phyloP scores from a whole-genome alignment of 2,797 vertebrate species.

The Pogoniulus pusillus region DNA sequence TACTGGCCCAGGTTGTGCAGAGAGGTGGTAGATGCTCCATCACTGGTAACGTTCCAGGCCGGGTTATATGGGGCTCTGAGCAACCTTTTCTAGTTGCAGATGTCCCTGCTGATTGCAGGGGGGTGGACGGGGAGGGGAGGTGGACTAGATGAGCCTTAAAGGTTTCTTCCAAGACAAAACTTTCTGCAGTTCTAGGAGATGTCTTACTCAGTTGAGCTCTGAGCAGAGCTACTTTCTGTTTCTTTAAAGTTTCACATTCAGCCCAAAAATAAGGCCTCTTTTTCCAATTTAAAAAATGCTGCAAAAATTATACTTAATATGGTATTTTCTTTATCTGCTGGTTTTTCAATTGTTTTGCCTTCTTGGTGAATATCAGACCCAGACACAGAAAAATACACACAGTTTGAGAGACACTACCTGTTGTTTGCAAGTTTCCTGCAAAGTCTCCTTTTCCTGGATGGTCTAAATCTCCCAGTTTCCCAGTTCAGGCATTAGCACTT shows the following conservation, averaged over 20 bases:
- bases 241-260: background rate
- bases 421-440: background rate
- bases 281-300: background rate
- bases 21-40: background rate
- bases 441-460: background rate
- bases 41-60: background rate
- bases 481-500: background rate
- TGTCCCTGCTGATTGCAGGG: background rate
- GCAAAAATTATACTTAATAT: background rate
- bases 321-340: background rate
- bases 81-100: background rate
- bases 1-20: background rate
- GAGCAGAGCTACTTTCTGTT: background rate
- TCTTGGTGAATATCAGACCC: background rate
- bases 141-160: background rate
- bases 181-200: background rate
- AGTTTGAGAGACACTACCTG: background rate
- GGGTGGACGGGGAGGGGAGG: no score
- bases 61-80: background rate
- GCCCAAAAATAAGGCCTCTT: background rate
- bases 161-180: background rate
- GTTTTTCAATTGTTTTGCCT: background rate
- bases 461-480: background rate
- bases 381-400: rapidly evolving
- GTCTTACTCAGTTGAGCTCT: background rate